phyloP scores from a whole-genome alignment of 2,797 vertebrate species.

The Anas capensis region DNA sequence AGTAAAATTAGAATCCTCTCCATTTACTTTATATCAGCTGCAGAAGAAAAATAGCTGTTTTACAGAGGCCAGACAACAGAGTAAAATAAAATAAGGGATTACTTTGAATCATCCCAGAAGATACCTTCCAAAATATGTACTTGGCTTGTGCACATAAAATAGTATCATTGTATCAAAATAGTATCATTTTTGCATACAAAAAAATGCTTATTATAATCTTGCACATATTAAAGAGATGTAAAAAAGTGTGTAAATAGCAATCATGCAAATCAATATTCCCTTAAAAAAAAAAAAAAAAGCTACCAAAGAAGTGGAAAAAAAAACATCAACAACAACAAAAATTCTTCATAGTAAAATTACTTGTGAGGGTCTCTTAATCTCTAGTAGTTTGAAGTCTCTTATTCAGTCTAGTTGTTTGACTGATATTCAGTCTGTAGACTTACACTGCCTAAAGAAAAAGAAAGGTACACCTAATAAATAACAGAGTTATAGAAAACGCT shows the following conservation, averaged over 20 bases:
- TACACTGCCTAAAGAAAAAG: background rate
- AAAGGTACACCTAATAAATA: background rate
- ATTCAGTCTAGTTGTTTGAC: background rate
- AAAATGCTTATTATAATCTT: background rate
- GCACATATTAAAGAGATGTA: background rate
- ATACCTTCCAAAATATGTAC: background rate
- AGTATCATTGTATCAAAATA: background rate
- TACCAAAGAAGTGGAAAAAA: background rate
- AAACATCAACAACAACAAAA: no score
- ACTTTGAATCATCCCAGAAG: conserved; percentile 56
- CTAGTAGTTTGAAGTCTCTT: background rate
- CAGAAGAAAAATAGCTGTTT: conserved; percentile 72
- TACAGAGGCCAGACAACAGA: conserved; percentile 55
- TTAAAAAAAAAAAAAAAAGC: background rate
- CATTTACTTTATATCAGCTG: conserved; percentile 70
- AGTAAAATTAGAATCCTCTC: conserved; percentile 79
- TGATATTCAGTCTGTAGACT: background rate
- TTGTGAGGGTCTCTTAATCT: background rate
- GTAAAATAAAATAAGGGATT: conserved; percentile 62
- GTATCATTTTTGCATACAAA: conserved; percentile 30
- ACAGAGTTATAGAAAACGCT: background rate
- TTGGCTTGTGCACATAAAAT: conserved; percentile 10
- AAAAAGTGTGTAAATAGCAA: background rate
- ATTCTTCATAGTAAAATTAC: background rate
- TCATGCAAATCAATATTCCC: background rate